Conservation (phyloP, 1,140 invertebrate genomes). For the Elymnias hypermnestra region DNA sequence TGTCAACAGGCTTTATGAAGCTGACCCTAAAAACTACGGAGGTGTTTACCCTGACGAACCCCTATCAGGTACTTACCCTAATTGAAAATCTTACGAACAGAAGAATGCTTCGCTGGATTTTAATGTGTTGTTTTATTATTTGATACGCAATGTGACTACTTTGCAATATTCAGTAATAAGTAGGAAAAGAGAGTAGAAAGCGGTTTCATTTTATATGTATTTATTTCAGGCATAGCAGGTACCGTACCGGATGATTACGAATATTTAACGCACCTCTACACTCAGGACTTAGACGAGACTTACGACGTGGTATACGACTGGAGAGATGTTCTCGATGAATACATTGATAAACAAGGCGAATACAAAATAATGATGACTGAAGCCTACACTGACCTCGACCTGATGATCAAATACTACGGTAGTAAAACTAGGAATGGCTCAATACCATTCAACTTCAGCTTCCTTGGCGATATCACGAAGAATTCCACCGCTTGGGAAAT, state of each 20-base stretch:
- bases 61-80: conserved; percentile 36
- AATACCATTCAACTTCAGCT: conserved; percentile 81
- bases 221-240: conserved; percentile 43
- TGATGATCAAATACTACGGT: conserved; percentile 80
- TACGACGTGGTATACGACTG: conserved; percentile 75
- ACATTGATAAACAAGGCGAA: conserved; percentile 42
- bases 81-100: too few relatives aligned
- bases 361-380: conserved; percentile 84
- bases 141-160: too few relatives aligned
- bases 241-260: conserved; percentile 69
- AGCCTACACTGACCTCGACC: conserved; percentile 77
- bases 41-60: conserved; percentile 78
- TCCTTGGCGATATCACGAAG: conserved; percentile 68
- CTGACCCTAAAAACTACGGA: conserved; percentile 54
- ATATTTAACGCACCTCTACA: conserved; percentile 79
- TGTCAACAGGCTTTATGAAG: conserved; percentile 78
- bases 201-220: background rate
- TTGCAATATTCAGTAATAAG: too few relatives aligned
- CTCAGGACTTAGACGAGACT: conserved; percentile 72
- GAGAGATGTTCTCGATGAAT: conserved; percentile 71
- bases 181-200: too few relatives aligned
- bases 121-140: too few relatives aligned
- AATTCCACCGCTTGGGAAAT: conserved; percentile 74
- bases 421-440: conserved; percentile 72
- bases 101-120: too few relatives aligned